Evolutionary conservation across 2,888 invertebrate species (phyloP), one percentile per base, ranked within the genome.

Genomic region (Cataglyphis livida): DNA sequence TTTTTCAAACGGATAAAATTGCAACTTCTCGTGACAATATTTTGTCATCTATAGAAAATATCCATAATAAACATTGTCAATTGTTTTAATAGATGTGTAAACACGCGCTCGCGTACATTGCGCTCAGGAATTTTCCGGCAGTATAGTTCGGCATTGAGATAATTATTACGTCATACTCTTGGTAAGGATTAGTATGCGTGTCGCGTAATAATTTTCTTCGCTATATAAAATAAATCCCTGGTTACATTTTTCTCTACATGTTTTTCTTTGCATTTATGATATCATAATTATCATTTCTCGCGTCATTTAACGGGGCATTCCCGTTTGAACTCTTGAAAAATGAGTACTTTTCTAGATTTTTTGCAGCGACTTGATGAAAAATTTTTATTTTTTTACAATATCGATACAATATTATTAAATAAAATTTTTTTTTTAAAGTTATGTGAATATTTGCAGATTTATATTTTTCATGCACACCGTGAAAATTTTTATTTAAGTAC

Each of bases 121-220:
- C 18, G 21, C 2, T 32, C 57, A 57, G 57, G 12, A 59, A 71
- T 78, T 59, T 78, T 78, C 32, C 57, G 12, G 32, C 21, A 57
- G 41, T n/a, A 44, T n/a, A 21, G 7, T 9, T 18, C 35, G 35
- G 3, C 41, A 2, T 57, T 41, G 7, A 57, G 32, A 71, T 71
- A 21, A 78, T 78, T 57, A 78, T 71, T 71, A 21, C 28, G 38
- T 35, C 32, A n/a, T 21, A 32, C 4, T 66, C 51, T 75, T 51
- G 76, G 18, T 51, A 70, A 78, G 57, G 28, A 68, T 68, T 68
- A 21, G 48, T 41, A 25, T 5, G 18, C 2, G 15, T 32, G 5
- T 7, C n/a, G 51, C 62, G 25, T 28, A 25, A 25, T 41, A 41
- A 28, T 28, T 73, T 41, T 73, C 41, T 12, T 5, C 15, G 12